Evolutionary conservation across 2,888 invertebrate species (phyloP), one percentile per base, ranked within the genome.

Genomic region (Thereva unica): DNA sequence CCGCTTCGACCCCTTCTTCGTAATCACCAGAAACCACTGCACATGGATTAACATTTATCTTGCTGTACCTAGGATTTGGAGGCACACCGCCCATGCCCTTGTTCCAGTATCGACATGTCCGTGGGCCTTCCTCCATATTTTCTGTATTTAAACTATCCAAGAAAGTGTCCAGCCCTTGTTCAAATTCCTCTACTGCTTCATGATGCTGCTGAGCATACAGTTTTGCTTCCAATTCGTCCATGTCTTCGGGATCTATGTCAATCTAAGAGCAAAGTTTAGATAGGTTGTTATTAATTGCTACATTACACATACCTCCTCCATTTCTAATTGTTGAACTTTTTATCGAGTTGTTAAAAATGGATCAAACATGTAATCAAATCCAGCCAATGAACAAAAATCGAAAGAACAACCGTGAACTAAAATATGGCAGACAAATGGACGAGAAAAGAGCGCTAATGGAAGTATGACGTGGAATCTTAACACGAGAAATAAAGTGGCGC

Each of bases 121-220:
- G 68, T 10, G 67, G 67, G 59, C 42, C 67, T 9, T 68, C 67
- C 12, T 56, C 12, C 8, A 23, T 4, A 56, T n/a, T 7, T 12
- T 7, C 4, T 23, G 12, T 34, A 8, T 23, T 5, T 34, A 44
- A n/a, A 37, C n/a, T 12, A 8, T 12, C 45, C 4, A 23, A 5
- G 34, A 34, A 5, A 44, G 5, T 34, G 9, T 9, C 35, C 7
- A 10, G 7, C 23, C 23, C 23, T 23, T 23, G 23, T 23, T 23
- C 23, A 23, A 35, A 35, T 2, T 52, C 52, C 0, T n/a, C 9
- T 35, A 67, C 64, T 3, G 72, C 54, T 63, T 75, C 77, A 72
- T 80, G 80, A 69, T 80, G 80, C 61, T 80, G 75, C 67, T 77
- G 75, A n/a, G 75, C 76, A 69, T 80, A 80, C 3, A 80, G 74